Evolutionary conservation across 2,888 invertebrate species (phyloP), one percentile per base, ranked within the genome.

Genomic region (Lasioglossum malachurum): DNA sequence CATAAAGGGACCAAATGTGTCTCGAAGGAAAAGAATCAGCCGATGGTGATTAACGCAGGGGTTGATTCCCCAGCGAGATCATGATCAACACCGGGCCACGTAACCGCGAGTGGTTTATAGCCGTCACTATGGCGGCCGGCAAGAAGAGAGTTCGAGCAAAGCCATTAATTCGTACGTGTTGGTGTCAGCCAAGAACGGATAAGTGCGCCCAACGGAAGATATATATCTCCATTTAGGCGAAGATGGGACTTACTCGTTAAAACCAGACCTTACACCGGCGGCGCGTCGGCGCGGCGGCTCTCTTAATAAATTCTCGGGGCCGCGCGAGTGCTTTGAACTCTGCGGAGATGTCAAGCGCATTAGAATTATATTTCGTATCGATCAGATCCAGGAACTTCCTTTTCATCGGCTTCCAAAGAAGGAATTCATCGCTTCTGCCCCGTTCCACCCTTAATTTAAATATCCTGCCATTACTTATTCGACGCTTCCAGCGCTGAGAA

Each of bases 91-190:
- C 84, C 83, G 79, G 82, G 31, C 82, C 87, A 83, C 89, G 89
- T 90, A 90, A 90, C 89, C 91, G 79, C 88, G 89, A 91, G 91
- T 93, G 90, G 93, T 93, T 94, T 94, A 93, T 93, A 92, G 92
- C 91, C 90, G 83, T 93, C 91, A 90, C 89, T 89, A 86, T 88
- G 78, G 85, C 83, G 83, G 84, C 84, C 76, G 31, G 84, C 84
- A 88, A 91, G 87, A 91, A 91, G 91, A 90, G 91, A 91, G 92
- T 92, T 89, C 90, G 91, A 89, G 92, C 89, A 89, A 88, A 93
- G 94, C 94, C 94, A 94, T 94, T 94, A 94, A 94, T 94, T 94
- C 93, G 93, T 93, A 94, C 93, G 93, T 93, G 94, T 93, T 93
- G 93, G 94, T 94, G 94, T 94, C 94, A 93, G 94, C 94, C 93